phyloP scores from a whole-genome alignment of 2,888 invertebrate species.

The Nesidiocoris tenuis region DNA sequence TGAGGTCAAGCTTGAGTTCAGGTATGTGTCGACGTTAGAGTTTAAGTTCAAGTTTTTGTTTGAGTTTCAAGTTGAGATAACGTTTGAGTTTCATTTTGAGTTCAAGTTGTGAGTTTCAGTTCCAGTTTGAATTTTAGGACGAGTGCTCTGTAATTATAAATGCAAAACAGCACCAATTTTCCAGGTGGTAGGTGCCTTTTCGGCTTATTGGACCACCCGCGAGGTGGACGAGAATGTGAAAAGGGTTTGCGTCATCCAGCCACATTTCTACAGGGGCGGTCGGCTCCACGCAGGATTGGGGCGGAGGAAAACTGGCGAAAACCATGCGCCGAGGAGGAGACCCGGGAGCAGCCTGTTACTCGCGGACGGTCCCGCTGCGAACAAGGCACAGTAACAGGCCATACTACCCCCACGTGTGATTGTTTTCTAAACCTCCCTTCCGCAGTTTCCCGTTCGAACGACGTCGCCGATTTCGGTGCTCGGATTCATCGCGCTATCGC shows the following conservation, averaged over 20 bases:
- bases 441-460: background rate
- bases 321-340: conserved; percentile 31
- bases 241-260: background rate
- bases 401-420: conserved; percentile 14
- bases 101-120: no score
- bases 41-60: no score
- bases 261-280: background rate
- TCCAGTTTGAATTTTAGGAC: no score
- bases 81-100: no score
- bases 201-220: no score
- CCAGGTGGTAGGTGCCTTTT: no score
- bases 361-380: conserved; percentile 36
- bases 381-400: conserved; percentile 5
- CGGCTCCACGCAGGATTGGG: background rate
- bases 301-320: background rate
- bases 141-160: no score
- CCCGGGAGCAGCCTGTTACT: conserved; percentile 39
- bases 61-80: no score
- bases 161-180: no score
- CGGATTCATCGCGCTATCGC: background rate
- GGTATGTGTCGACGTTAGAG: no score
- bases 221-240: no score
- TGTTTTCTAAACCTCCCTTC: conserved; percentile 8
- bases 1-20: no score
- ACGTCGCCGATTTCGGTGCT: conserved; percentile 13